phyloP scores from a whole-genome alignment of 2,797 vertebrate species.

The Apogon talboti region DNA sequence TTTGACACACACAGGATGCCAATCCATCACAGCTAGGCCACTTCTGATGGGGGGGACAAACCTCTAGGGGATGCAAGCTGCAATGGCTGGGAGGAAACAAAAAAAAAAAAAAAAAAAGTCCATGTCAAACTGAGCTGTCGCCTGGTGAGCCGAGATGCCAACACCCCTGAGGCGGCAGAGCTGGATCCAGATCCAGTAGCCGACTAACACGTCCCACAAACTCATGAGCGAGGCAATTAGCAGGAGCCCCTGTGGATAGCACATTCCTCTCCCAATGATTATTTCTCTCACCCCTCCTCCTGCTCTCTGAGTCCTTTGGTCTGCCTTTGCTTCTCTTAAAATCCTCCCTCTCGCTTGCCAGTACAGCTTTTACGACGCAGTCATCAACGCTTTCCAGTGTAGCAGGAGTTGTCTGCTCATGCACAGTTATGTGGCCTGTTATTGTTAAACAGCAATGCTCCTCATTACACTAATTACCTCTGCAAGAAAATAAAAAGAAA shows the following conservation, averaged over 20 bases:
- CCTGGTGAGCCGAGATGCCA: slow-evolving; percentile 78
- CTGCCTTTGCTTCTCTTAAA: slow-evolving; percentile 39
- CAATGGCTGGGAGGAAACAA: slow-evolving; percentile 52
- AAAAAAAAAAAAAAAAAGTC: slow-evolving; percentile 46
- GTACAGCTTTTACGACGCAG: slow-evolving; percentile 44
- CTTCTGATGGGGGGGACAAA: slow-evolving; percentile 68
- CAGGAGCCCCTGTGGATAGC: slow-evolving; percentile 79
- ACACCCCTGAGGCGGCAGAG: slow-evolving; percentile 75
- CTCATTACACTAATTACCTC: slow-evolving; percentile 68
- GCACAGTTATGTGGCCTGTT: slow-evolving; percentile 27
- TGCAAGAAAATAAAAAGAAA: slow-evolving; percentile 51
- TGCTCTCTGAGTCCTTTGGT: slow-evolving; percentile 17
- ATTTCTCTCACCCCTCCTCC: slow-evolving; percentile 37
- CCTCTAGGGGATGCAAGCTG: slow-evolving; percentile 71
- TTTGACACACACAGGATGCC: slow-evolving; percentile 83
- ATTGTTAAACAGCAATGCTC: slow-evolving; percentile 47
- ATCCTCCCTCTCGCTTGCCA: slow-evolving; percentile 38
- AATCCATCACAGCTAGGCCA: slow-evolving; percentile 83
- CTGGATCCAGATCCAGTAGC: slow-evolving; percentile 79
- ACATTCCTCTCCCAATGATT: slow-evolving; percentile 72
- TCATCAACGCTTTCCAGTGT: slow-evolving; percentile 42
- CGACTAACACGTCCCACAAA: slow-evolving; percentile 76
- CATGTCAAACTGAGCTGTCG: slow-evolving; percentile 80
- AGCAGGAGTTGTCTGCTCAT: slow-evolving; percentile 14
- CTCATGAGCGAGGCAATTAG: slow-evolving; percentile 84